Base-by-base conservation (phyloP, 2,888 invertebrate genomes). In the Drosophila sordidula region DNA sequence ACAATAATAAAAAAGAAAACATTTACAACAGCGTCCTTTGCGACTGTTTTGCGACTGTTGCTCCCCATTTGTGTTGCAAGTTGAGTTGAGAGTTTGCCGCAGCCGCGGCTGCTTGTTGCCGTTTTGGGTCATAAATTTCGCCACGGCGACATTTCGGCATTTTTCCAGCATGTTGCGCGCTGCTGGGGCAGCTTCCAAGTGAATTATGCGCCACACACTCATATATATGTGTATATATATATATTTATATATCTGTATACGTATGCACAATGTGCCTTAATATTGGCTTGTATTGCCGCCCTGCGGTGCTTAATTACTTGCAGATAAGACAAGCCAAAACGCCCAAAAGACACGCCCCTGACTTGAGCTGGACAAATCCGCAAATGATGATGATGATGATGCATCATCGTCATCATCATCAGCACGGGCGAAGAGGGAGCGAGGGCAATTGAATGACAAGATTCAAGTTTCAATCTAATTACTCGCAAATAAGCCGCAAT, bases 61-160 rank as follows among this genome's bases (percentile, higher is more conserved):
- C 82, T 80, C 89, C 82, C 80, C 71, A 64, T 87, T 88, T 65
- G 32, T 54, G 54, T 76, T 56, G 61, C 45, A 36, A 59, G 49
- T 51, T 55, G 63, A 49, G 44, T 64, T 59, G 70, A 57, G 71
- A 80, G 59, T 69, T 72, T 49, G 65, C 41, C 25, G 22, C 41
- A 34, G 29, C 41, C 14, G 42, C 26, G 18, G 32, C 39, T 54
- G 74, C 74, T 74, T 49, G 73, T 46, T 80, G 82, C 65, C 70
- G 76, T 80, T 84, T 78, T 72, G 81, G 89, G 85, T 81, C 89
- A 90, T 87, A 87, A 87, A 87, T 87, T 84, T 90, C 59, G 55
- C 69, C 55, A 62, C 63, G 69, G 76, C 87, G 89, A 89, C 89
- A 89, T 86, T 85, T 86, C 70, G 90, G 89, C 81, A 89, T 89